These are phyloP conservation scores for Scaptomyza hsui DNA, from an alignment of 1,140 invertebrate species.

Conservation along the genomic window DNA sequence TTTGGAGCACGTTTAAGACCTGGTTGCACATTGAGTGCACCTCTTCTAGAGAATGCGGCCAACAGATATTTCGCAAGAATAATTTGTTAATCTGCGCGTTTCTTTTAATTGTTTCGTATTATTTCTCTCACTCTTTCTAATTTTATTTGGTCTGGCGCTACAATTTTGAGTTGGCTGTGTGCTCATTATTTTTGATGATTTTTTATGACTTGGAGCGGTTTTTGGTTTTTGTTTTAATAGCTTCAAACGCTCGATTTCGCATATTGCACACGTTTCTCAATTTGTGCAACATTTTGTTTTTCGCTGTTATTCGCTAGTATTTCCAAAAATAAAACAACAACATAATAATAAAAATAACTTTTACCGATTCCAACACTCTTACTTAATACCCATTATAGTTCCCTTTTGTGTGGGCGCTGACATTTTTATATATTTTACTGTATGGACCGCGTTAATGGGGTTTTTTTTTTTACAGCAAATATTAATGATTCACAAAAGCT, in stretches of 20 bases:
- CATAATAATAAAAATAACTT: conserved; percentile 11
- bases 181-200: conserved; percentile 46
- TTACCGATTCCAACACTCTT: conserved; percentile 28
- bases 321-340: conserved; percentile 12
- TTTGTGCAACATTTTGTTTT: conserved; percentile 30
- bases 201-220: conserved; percentile 24
- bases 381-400: conserved; percentile 15
- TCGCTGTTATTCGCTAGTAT: conserved; percentile 12
- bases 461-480: neutral
- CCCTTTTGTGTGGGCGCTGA: conserved; percentile 13
- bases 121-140: neutral
- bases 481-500: conserved; percentile 1
- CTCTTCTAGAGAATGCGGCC: conserved; percentile 48
- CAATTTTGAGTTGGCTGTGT: conserved; percentile 10
- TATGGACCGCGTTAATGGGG: neutral
- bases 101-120: conserved; percentile 23
- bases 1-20: conserved; percentile 17
- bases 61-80: conserved; percentile 60
- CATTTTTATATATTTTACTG: neutral
- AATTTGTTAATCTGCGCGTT: conserved; percentile 35
- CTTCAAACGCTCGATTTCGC: conserved; percentile 40
- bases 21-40: conserved; percentile 35
- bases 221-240: conserved; percentile 27
- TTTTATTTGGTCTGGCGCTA: conserved; percentile 17
- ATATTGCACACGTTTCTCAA: conserved; percentile 55